Evolutionary conservation across 2,797 vertebrate genomes (phyloP).

Genomic region (Enteromius treurensis): DNA sequence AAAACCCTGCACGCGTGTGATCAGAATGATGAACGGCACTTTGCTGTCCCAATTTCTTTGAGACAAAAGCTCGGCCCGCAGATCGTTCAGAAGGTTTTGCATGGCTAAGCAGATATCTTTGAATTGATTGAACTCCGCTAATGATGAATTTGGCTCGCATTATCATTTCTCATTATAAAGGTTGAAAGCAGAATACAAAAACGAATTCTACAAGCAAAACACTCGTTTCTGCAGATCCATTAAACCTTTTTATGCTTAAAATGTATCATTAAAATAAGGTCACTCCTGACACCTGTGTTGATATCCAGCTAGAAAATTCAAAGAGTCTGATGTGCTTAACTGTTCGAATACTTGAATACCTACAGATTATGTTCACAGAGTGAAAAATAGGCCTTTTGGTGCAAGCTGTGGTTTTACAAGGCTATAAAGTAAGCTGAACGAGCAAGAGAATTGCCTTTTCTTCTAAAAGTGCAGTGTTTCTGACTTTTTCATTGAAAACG

Average conservation of each 20-base stretch:
- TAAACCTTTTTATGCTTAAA: slow-evolving; percentile 42
- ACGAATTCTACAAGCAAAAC: slow-evolving; percentile 53
- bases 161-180: slow-evolving; percentile 68
- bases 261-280: slow-evolving; percentile 37
- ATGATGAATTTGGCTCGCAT: slow-evolving; percentile 60
- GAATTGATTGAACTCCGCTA: slow-evolving; percentile 61
- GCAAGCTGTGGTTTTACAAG: slow-evolving; percentile 1
- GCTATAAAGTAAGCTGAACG: slow-evolving; percentile 12
- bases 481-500: not conserved
- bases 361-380: not conserved
- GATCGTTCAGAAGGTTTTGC: slow-evolving; percentile 53
- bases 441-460: not conserved
- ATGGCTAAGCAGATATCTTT: slow-evolving; percentile 54
- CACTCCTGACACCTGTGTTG: slow-evolving; percentile 24
- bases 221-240: slow-evolving; percentile 39
- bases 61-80: slow-evolving; percentile 51
- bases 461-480: slow-evolving; percentile 15
- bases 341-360: not conserved
- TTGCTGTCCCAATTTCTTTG: slow-evolving; percentile 43
- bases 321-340: slow-evolving; percentile 14
- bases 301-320: not conserved
- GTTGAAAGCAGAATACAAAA: slow-evolving; percentile 54
- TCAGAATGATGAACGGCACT: slow-evolving; percentile 53
- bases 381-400: not conserved
- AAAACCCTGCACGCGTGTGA: slow-evolving; percentile 51